phyloP scores from a whole-genome alignment of 2,797 vertebrate species.

The Acrossocheilus fasciatus region DNA sequence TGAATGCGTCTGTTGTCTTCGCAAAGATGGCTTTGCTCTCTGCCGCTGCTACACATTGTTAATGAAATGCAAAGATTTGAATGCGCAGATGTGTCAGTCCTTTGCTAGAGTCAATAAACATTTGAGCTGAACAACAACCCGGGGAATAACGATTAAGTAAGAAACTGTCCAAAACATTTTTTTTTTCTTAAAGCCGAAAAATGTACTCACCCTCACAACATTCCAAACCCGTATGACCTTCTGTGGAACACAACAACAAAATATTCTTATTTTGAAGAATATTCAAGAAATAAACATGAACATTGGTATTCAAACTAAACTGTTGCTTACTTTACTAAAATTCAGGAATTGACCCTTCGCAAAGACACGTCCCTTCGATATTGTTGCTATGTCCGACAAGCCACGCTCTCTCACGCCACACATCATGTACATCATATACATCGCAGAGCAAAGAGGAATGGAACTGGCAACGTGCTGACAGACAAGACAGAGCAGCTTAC shows the following conservation, averaged over 20 bases:
- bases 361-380: background rate
- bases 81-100: slow-evolving; percentile 29
- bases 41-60: slow-evolving; percentile 23
- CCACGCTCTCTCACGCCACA: background rate
- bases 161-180: background rate
- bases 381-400: background rate
- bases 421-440: background rate
- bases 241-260: background rate
- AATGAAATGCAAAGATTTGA: slow-evolving; percentile 47
- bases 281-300: background rate
- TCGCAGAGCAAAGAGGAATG: background rate
- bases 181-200: background rate
- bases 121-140: slow-evolving; percentile 42
- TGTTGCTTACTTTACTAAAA: background rate
- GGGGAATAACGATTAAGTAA: slow-evolving; percentile 27
- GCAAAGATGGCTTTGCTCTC: slow-evolving; percentile 26
- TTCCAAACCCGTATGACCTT: background rate
- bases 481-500: background rate
- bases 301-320: background rate
- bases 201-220: background rate
- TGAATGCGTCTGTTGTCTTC: slow-evolving; percentile 15
- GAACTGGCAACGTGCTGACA: background rate
- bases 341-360: background rate
- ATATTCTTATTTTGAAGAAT: background rate
- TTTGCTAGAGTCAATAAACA: slow-evolving; percentile 43